Conservation (phyloP, 92 coral and sea anemone genomes). For the Zoanthus sociatus region DNA sequence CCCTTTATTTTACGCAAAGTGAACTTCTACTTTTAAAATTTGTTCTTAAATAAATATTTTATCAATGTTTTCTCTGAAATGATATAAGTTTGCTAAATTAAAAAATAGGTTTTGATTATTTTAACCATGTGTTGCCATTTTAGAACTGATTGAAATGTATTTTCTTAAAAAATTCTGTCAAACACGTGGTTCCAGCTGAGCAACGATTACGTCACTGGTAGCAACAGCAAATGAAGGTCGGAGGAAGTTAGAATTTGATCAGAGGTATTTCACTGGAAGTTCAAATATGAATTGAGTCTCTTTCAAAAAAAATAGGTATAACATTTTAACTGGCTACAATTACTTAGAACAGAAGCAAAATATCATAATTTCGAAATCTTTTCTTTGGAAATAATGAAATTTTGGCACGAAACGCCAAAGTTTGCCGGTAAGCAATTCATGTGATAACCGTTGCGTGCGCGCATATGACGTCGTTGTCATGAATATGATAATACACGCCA, state of each 20-base stretch:
- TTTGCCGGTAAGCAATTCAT: slow-evolving; percentile 82
- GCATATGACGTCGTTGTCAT: slow-evolving; percentile 99
- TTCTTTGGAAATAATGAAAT: slow-evolving; percentile 71
- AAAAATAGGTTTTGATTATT: background rate
- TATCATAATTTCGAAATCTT: background rate
- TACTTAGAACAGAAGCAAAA: slow-evolving; percentile 28
- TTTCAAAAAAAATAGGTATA: slow-evolving; percentile 7
- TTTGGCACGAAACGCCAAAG: slow-evolving; percentile 78
- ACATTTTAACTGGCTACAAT: slow-evolving; percentile 6
- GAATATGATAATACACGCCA: slow-evolving; percentile 99
- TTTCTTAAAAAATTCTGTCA: slow-evolving; percentile 77
- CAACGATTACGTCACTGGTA: slow-evolving; percentile 83
- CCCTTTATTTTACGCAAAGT: background rate
- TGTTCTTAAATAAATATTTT: background rate
- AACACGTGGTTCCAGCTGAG: slow-evolving; percentile 90
- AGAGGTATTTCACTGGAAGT: slow-evolving; percentile 32
- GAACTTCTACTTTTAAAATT: background rate
- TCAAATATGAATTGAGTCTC: slow-evolving; percentile 16
- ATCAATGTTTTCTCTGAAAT: background rate
- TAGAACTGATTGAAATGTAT: slow-evolving; percentile 37
- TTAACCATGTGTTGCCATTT: background rate
- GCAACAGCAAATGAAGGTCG: slow-evolving; percentile 62
- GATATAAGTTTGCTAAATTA: background rate
- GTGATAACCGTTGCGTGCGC: slow-evolving; percentile 96
- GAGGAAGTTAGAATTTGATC: slow-evolving; percentile 88